Evolutionary conservation across 2,797 vertebrate genomes (phyloP), one percentile per base, ranked within the genome.

Genomic region (Manis crassicaudata): DNA sequence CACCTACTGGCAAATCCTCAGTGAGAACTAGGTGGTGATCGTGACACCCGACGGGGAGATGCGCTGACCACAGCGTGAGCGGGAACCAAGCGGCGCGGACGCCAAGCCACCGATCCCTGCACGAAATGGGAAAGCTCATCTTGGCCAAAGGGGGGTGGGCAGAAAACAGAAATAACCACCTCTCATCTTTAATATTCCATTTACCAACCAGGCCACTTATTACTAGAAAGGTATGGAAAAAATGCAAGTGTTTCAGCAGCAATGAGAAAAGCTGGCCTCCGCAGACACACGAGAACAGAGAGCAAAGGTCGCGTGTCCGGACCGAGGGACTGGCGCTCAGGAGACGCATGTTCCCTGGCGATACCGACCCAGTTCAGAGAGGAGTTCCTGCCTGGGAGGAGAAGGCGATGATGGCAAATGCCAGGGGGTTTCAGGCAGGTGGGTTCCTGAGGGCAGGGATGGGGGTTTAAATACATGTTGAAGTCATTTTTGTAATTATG

Each of bases 291-390:
- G 0, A 23, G 12, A 37, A 23, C 0, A 3, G 20, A 7, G 60
- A 94, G 60, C 3, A 25, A 23, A 0, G 54, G n/a, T 37, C 0
- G 0, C 2, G 7, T 3, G 8, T 17, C 35, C 3, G 0, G 17
- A n/a, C 7, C 1, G 2, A 1, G 14, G 0, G 27, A 13, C 18
- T 6, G 6, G 8, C 0, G 6, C 40, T 37, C 0, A 6, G 35
- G 29, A 14, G 25, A 18, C 35, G 86, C 4, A 0, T 1, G 9
- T 4, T 8, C 37, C 14, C 16, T 2, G 6, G 77, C 50, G 72
- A 84, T 7, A 1, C 2, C 1, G 3, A 46, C 5, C 27, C 20
- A 1, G 81, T 18, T 23, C 1, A 35, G 37, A 35, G 80, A 7
- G 7, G 1, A 0, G 10, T 23, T 68, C 8, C 35, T 14, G 46